Conservation (phyloP, 2,888 invertebrate genomes). For the Nebria brevicollis region DNA sequence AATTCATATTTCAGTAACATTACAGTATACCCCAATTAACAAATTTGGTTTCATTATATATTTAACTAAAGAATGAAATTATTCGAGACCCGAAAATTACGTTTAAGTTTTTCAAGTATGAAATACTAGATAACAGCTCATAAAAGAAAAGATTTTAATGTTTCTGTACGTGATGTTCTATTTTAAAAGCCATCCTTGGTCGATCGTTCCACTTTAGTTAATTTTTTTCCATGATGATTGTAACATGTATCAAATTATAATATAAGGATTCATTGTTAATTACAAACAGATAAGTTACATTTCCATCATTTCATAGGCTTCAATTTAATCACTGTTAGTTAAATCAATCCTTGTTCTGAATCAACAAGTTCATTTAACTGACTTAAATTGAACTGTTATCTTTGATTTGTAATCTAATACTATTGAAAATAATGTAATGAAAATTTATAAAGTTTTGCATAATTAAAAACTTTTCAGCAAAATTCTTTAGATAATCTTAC, state of each 20-base stretch:
- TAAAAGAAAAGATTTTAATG: too few species aligned
- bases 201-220: neutral
- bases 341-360: neutral
- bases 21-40: too few species aligned
- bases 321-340: neutral
- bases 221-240: neutral
- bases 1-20: too few species aligned
- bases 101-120: too few species aligned
- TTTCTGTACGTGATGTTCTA: too few species aligned
- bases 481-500: slow-evolving; percentile 36
- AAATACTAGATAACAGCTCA: too few species aligned
- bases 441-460: neutral
- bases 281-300: neutral
- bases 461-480: neutral
- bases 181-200: too few species aligned
- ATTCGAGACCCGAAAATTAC: too few species aligned
- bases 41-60: too few species aligned
- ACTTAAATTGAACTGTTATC: neutral
- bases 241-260: neutral
- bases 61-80: too few species aligned
- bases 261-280: neutral
- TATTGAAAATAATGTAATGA: neutral
- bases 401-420: neutral
- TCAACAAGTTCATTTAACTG: neutral
- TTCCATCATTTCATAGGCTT: neutral